Evolutionary conservation across 2,888 invertebrate genomes (phyloP).

Genomic region (Deilephila porcellus): DNA sequence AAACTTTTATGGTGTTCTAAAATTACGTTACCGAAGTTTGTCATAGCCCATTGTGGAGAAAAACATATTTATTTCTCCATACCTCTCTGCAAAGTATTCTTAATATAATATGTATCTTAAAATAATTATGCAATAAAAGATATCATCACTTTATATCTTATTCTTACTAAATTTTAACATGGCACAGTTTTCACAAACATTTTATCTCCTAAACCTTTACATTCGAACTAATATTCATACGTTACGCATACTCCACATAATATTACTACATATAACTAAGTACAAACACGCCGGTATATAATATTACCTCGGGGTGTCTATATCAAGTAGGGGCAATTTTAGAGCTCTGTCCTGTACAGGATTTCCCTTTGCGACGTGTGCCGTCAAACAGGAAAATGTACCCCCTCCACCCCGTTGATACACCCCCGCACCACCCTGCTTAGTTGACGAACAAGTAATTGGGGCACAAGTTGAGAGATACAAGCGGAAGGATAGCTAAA

Average conservation of each 20-base stretch:
- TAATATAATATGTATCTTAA: no score
- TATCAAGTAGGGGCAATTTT: constrained; percentile 71
- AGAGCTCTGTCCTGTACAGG: constrained; percentile 83
- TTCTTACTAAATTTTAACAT: no score
- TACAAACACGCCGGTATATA: not conserved
- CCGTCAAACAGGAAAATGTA: constrained; percentile 82
- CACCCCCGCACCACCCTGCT: constrained; percentile 63
- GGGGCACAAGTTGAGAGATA: constrained; percentile 42
- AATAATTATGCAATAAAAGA: no score
- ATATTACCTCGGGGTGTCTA: constrained; percentile 9
- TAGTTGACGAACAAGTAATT: constrained; percentile 71
- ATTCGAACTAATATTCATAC: no score
- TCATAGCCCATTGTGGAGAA: no score
- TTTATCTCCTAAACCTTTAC: no score
- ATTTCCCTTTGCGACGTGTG: constrained; percentile 83
- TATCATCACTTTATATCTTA: not conserved
- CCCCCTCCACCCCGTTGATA: constrained; percentile 61
- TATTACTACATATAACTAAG: no score
- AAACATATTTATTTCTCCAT: not conserved
- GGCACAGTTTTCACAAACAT: no score
- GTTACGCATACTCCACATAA: no score
- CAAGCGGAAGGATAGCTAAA: constrained; percentile 38
- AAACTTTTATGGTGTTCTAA: no score
- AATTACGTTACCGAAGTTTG: no score
- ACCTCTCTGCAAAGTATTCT: not conserved